These are phyloP conservation scores for Macrobrachium rosenbergii DNA, from an alignment of 1,140 invertebrate species.

Conservation along the genomic window DNA sequence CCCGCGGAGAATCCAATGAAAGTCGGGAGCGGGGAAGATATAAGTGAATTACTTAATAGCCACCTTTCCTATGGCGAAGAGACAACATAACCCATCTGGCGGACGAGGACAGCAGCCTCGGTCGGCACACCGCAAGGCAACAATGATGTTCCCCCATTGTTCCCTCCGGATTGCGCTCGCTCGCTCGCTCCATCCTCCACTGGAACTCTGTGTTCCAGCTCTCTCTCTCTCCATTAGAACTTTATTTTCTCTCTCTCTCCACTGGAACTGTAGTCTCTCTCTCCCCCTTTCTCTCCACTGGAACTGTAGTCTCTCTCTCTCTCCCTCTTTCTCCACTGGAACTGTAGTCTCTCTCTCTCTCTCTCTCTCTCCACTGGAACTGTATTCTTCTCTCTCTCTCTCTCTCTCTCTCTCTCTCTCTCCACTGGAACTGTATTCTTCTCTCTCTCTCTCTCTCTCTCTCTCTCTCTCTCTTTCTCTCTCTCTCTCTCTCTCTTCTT, in stretches of 20 bases:
- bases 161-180: neutral
- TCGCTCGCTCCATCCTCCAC: neutral
- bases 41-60: no score
- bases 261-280: neutral
- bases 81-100: no score
- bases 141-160: neutral
- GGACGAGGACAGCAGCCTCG: no score
- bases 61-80: no score
- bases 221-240: neutral
- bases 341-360: neutral
- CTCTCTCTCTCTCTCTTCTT: slow-evolving; percentile 34
- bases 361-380: slow-evolving; percentile 4
- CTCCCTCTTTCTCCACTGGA: neutral
- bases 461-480: slow-evolving; percentile 39
- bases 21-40: no score
- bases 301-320: neutral
- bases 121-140: no score
- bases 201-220: neutral
- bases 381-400: neutral
- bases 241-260: neutral
- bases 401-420: slow-evolving; percentile 28
- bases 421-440: neutral
- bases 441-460: slow-evolving; percentile 34
- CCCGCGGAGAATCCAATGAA: no score
- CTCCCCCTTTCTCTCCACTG: neutral